A percentile compares a stretch with the other conserved stretches of the same genome.
These are phyloP conservation scores for Clarias pachynema DNA, from an alignment of 2,797 vertebrate species.

Conservation along the genomic window DNA sequence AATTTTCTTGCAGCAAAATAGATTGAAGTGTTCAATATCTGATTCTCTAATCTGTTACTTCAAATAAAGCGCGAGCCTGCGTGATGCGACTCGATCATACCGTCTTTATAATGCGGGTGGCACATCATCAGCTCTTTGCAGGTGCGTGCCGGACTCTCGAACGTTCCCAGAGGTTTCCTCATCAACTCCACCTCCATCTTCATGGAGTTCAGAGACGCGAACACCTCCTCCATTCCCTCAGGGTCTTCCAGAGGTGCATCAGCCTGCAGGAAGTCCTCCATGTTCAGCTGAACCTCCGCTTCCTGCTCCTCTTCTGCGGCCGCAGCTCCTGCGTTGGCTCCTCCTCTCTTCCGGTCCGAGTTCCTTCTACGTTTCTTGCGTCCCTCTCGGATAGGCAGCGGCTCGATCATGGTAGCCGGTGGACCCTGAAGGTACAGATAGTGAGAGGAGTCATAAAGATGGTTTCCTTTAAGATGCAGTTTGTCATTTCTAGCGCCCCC, in stretches of 20 bases:
- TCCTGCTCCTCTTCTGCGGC: slow-evolving; percentile 51
- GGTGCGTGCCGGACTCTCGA: slow-evolving; percentile 83
- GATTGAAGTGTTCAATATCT: background rate
- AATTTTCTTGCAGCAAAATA: background rate
- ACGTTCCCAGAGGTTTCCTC: slow-evolving; percentile 82
- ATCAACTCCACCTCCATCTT: slow-evolving; percentile 86
- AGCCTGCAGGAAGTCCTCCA: slow-evolving; percentile 72
- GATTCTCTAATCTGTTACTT: background rate
- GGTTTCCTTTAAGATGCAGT: background rate
- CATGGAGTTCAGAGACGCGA: slow-evolving; percentile 85
- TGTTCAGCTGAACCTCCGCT: slow-evolving; percentile 66
- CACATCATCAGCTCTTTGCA: slow-evolving; percentile 87
- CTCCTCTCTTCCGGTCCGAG: slow-evolving; percentile 42
- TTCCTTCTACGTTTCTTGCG: slow-evolving; percentile 71
- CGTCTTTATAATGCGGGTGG: slow-evolving; percentile 82
- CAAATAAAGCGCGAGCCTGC: background rate
- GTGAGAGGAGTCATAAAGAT: too few relatives aligned
- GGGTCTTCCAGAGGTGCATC: slow-evolving; percentile 69
- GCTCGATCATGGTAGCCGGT: slow-evolving; percentile 73
- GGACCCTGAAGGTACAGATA: slow-evolving; percentile 72
- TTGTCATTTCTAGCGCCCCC: background rate
- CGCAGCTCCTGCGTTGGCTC: slow-evolving; percentile 44
- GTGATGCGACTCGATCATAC: slow-evolving; percentile 63
- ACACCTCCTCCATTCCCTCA: slow-evolving; percentile 89
- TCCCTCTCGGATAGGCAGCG: slow-evolving; percentile 73